phyloP scores from a whole-genome alignment of 2,888 invertebrate genomes.

The Nomada goodeniana region DNA sequence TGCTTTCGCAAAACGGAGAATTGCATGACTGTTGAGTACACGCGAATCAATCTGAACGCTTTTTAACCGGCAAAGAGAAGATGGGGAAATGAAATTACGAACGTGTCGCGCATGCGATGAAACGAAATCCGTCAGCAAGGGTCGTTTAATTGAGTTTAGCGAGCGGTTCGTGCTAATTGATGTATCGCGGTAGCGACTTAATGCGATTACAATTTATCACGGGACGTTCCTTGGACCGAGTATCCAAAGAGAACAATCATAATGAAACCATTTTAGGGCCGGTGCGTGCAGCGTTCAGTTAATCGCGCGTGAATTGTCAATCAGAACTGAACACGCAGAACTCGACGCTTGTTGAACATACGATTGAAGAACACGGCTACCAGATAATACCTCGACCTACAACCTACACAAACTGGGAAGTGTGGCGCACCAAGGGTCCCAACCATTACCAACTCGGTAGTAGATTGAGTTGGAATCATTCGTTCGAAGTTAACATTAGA shows the following conservation, averaged over 20 bases:
- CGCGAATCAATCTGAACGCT: too few relatives aligned
- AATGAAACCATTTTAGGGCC: constrained; percentile 40
- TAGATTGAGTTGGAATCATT: too few relatives aligned
- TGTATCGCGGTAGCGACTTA: constrained; percentile 26
- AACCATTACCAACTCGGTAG: too few relatives aligned
- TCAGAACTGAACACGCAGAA: background rate
- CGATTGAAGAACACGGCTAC: background rate
- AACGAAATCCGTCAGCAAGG: constrained; percentile 12
- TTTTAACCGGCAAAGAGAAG: too few relatives aligned
- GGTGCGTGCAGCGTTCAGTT: constrained; percentile 17
- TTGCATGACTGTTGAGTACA: too few relatives aligned
- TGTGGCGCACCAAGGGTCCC: too few relatives aligned
- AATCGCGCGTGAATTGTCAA: constrained; percentile 16
- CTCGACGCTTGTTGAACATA: too few relatives aligned
- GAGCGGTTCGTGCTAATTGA: constrained; percentile 39
- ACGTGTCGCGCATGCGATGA: constrained; percentile 11
- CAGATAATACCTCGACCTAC: too few relatives aligned
- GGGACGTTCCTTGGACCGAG: background rate
- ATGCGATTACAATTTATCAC: constrained; percentile 42
- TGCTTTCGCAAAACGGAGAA: too few relatives aligned
- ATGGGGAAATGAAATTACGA: background rate
- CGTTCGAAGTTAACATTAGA: too few relatives aligned
- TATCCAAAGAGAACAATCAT: constrained; percentile 16
- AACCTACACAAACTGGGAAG: too few relatives aligned
- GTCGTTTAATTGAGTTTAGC: constrained; percentile 45